Conservation (phyloP, 2,113 vertebrate genomes). For the Leptodactylus fuscus region DNA sequence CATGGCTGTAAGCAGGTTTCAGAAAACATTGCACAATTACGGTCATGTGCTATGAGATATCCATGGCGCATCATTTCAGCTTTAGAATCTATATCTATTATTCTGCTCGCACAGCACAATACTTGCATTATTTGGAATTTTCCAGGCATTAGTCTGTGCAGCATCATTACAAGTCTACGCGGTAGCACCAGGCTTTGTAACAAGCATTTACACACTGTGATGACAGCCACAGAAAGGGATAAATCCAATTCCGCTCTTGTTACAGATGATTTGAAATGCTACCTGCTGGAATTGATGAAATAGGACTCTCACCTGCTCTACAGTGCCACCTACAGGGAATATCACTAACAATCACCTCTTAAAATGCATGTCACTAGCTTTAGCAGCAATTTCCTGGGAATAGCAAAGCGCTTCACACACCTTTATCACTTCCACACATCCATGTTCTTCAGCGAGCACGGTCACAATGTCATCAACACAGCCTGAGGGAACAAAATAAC, state of each 20-base stretch:
- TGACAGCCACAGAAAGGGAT: background rate
- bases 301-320: background rate
- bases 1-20: background rate
- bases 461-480: slow-evolving; percentile 92
- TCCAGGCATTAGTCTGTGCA: background rate
- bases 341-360: background rate
- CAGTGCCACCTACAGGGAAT: slow-evolving; percentile 24
- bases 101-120: background rate
- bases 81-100: background rate
- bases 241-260: background rate
- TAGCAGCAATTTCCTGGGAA: slow-evolving; percentile 46
- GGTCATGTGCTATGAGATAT: background rate
- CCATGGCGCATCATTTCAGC: background rate
- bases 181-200: background rate
- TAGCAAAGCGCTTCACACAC: slow-evolving; percentile 70
- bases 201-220: background rate
- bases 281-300: slow-evolving; percentile 5
- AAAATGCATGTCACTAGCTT: slow-evolving; percentile 20
- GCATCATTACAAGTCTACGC: background rate
- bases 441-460: slow-evolving; percentile 93
- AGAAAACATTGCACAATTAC: background rate
- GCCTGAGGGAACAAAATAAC: slow-evolving; percentile 73
- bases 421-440: slow-evolving; percentile 90
- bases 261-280: background rate
- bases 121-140: background rate